phyloP scores from a whole-genome alignment of 2,888 invertebrate genomes.

The Ctenicera cuprea region DNA sequence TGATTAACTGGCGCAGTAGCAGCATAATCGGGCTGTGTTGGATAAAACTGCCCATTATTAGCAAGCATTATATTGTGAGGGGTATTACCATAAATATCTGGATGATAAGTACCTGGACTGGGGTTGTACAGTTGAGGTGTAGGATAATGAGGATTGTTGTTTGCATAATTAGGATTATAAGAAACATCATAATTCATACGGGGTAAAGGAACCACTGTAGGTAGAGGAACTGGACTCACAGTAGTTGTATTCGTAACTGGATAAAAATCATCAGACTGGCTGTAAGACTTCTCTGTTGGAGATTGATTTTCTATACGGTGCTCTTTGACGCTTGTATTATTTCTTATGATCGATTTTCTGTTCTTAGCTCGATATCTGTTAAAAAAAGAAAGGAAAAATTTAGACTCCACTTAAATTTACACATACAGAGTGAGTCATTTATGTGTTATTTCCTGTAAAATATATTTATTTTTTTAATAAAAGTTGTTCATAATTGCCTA shows the following conservation, averaged over 20 bases:
- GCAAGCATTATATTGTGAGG: conserved; percentile 65
- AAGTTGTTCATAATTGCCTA: too few species aligned
- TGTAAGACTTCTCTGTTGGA: conserved; percentile 59
- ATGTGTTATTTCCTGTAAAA: too few species aligned
- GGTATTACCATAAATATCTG: conserved; percentile 67
- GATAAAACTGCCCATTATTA: conserved; percentile 68
- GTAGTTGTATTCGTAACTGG: conserved; percentile 63
- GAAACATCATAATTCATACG: conserved; percentile 68
- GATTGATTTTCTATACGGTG: conserved; percentile 67
- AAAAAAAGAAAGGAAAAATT: conserved; percentile 26
- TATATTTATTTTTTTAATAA: too few species aligned
- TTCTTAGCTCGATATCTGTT: conserved; percentile 79
- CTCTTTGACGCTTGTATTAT: conserved; percentile 59
- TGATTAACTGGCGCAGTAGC: conserved; percentile 62
- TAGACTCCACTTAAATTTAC: neutral
- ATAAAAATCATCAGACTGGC: conserved; percentile 67
- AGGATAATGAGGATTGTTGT: conserved; percentile 60
- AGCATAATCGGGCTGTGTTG: conserved; percentile 66
- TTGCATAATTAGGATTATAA: conserved; percentile 63
- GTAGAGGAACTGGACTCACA: conserved; percentile 66
- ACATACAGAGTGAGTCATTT: too few species aligned
- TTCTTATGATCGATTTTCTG: conserved; percentile 74
- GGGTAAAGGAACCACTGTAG: conserved; percentile 68
- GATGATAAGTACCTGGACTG: conserved; percentile 63
- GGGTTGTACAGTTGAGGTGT: conserved; percentile 67